phyloP scores from a whole-genome alignment of 30 jellyfish, hydroid and myxozoan species.

The Phacellophora camtschatica region DNA sequence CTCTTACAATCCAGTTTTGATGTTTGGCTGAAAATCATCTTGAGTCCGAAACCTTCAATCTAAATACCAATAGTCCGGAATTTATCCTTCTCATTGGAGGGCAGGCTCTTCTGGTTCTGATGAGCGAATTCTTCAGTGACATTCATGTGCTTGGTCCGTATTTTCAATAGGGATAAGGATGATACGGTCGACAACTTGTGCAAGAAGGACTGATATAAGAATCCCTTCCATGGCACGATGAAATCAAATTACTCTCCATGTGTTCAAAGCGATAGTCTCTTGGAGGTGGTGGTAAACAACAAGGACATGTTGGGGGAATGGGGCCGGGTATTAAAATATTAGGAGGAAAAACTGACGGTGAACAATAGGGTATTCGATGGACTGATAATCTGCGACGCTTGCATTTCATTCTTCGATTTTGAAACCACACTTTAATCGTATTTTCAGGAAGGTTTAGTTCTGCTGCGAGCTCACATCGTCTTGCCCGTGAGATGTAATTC shows the following conservation, averaged over 20 bases:
- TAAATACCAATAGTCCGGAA: no score
- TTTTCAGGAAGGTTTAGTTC: conserved; percentile 83
- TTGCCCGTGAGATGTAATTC: conserved; percentile 82
- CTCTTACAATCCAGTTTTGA: no score
- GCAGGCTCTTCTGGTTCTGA: no score
- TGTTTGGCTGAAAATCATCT: no score
- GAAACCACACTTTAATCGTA: conserved; percentile 89
- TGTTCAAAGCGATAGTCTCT: conserved; percentile 63
- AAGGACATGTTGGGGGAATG: conserved; percentile 63
- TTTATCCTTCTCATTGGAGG: no score
- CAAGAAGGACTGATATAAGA: conserved; percentile 34
- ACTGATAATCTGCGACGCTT: conserved; percentile 68
- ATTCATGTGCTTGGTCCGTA: background rate
- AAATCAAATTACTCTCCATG: conserved; percentile 14
- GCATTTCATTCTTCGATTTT: conserved; percentile 84
- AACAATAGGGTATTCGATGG: conserved; percentile 64
- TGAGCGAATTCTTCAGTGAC: no score
- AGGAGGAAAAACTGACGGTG: conserved; percentile 66
- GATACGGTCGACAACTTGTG: conserved; percentile 64
- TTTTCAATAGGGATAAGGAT: conserved; percentile 37
- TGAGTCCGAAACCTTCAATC: no score
- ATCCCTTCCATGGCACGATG: conserved; percentile 42
- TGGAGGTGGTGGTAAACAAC: conserved; percentile 74
- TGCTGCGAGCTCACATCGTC: conserved; percentile 82
- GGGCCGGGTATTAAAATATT: conserved; percentile 50